phyloP scores from a whole-genome alignment of 2,113 vertebrate species.

The Leiothrix lutea region DNA sequence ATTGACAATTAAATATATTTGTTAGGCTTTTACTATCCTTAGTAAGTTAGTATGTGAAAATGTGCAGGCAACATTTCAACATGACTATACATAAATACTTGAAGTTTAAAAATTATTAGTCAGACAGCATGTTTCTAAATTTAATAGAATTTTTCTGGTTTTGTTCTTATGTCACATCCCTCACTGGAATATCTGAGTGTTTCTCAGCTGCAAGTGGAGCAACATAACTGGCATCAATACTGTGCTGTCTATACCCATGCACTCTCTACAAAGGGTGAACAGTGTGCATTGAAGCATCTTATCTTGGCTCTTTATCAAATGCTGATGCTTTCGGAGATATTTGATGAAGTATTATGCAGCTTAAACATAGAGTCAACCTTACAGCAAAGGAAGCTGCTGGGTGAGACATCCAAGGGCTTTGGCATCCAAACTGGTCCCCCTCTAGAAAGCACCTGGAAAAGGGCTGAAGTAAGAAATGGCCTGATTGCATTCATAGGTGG shows the following conservation, averaged over 20 bases:
- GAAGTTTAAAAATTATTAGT: not conserved
- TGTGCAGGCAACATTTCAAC: not conserved
- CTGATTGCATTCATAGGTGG: not conserved
- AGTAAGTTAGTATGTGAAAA: not conserved
- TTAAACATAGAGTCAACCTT: not conserved
- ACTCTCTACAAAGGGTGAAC: not conserved
- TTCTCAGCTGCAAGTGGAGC: not conserved
- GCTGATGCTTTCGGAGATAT: not conserved
- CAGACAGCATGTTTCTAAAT: not conserved
- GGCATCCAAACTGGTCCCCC: not conserved
- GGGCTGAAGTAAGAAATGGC: not conserved
- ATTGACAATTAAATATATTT: not conserved
- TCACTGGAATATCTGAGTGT: not conserved
- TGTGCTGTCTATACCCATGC: accelerated
- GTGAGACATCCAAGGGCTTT: not conserved
- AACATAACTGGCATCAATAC: not conserved
- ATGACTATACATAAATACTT: not conserved
- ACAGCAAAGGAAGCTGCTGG: not conserved
- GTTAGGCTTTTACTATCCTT: not conserved
- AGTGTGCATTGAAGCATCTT: not conserved
- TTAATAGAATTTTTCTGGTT: not conserved
- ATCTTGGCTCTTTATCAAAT: not conserved
- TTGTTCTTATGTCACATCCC: not conserved
- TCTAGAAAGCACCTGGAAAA: not conserved
- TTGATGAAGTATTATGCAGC: not conserved